Evolutionary conservation across 2,797 vertebrate species (phyloP).

Genomic region (Aselliscus stoliczkanus): DNA sequence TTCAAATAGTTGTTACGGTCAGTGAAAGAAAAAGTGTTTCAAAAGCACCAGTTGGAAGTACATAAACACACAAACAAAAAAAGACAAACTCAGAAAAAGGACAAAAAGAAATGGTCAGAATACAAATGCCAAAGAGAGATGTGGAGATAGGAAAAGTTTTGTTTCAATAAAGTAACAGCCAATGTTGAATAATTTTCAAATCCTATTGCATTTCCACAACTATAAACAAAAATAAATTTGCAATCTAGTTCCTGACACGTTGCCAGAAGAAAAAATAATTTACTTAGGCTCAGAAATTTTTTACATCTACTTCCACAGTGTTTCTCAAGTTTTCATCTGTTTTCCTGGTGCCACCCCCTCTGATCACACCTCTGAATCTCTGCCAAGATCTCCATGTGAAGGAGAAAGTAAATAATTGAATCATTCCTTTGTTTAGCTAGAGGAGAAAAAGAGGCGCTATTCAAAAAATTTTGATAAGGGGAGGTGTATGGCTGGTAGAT

Average conservation of each 20-base stretch:
- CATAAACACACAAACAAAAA: background rate
- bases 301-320: background rate
- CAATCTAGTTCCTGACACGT: background rate
- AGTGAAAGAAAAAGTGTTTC: background rate
- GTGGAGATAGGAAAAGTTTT: background rate
- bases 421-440: background rate
- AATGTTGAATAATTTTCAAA: background rate
- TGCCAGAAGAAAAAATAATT: background rate
- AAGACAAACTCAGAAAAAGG: background rate
- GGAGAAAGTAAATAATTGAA: background rate
- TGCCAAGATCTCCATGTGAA: background rate
- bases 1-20: background rate
- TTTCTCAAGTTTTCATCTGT: background rate
- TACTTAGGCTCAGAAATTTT: background rate
- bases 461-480: background rate
- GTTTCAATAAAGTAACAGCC: background rate
- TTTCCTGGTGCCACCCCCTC: background rate
- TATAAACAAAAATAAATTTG: background rate
- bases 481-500: background rate
- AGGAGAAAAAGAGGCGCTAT: background rate
- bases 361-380: background rate
- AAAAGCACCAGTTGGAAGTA: background rate
- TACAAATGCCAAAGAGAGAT: background rate
- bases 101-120: background rate
- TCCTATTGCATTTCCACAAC: background rate